These are phyloP conservation scores for Catagonus wagneri DNA, from an alignment of 2,113 vertebrate genomes.

Conservation along the genomic window DNA sequence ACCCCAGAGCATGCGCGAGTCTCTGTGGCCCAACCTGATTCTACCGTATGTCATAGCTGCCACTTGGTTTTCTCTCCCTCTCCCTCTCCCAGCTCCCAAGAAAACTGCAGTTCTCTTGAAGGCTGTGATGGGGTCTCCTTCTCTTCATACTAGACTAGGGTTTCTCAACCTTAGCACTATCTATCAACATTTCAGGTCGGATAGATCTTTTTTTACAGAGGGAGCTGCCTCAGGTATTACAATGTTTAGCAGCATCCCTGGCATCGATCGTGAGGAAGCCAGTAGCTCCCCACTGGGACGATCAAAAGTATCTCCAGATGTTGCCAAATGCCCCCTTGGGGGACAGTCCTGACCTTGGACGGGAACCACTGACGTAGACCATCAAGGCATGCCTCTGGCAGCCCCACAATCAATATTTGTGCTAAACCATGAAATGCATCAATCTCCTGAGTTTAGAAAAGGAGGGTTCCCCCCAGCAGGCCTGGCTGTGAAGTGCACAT, in stretches of 20 bases:
- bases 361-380: not conserved
- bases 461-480: not conserved
- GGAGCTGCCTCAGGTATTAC: not conserved
- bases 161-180: not conserved
- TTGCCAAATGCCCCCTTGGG: not conserved
- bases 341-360: not conserved
- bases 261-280: not conserved
- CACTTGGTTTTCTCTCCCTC: not conserved
- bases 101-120: not conserved
- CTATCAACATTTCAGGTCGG: not conserved
- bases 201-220: not conserved
- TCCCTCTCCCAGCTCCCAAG: not conserved
- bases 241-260: not conserved
- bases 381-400: no score
- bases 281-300: fast-evolving
- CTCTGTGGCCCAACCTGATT: not conserved
- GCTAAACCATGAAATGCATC: fast-evolving
- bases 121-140: not conserved
- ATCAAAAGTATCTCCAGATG: not conserved
- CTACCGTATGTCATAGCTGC: not conserved
- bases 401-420: not conserved
- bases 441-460: not conserved
- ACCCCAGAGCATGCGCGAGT: not conserved
- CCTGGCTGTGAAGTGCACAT: fast-evolving
- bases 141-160: not conserved